Conservation (phyloP, 2,888 invertebrate species). For the Drymonia ruficornis region DNA sequence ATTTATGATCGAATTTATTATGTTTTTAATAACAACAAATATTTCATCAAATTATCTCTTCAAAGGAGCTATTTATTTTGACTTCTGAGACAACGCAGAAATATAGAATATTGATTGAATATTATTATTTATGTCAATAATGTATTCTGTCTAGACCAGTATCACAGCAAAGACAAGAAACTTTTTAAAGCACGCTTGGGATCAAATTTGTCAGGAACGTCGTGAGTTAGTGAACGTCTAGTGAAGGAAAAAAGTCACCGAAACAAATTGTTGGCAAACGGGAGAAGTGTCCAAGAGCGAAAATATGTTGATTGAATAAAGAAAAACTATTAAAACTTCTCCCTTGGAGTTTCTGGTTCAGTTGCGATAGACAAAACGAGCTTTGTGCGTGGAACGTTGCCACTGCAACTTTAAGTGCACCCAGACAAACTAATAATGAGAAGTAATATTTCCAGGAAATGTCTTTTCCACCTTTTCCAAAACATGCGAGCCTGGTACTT, state of each 20-base stretch:
- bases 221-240: conserved; percentile 61
- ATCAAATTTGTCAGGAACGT: conserved; percentile 71
- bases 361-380: conserved; percentile 63
- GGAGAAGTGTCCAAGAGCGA: conserved; percentile 79
- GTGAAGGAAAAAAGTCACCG: conserved; percentile 68
- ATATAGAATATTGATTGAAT: conserved; percentile 6
- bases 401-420: conserved; percentile 31
- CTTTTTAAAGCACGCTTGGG: conserved; percentile 68
- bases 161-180: conserved; percentile 56
- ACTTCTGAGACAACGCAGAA: conserved; percentile 9
- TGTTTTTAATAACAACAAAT: conserved; percentile 1
- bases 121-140: conserved; percentile 35
- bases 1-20: conserved; percentile 14
- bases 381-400: conserved; percentile 56
- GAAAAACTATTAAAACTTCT: conserved; percentile 83
- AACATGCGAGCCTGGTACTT: no score
- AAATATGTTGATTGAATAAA: conserved; percentile 84
- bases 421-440: not conserved
- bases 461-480: no score
- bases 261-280: conserved; percentile 82
- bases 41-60: not conserved
- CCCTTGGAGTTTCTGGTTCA: conserved; percentile 68
- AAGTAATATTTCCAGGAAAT: not conserved
- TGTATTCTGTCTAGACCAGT: conserved; percentile 66
- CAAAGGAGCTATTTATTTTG: not conserved